Evolutionary conservation across 1,140 invertebrate genomes (phyloP), one percentile per base, ranked within the genome.

Genomic region (Pseudoatta argentina): DNA sequence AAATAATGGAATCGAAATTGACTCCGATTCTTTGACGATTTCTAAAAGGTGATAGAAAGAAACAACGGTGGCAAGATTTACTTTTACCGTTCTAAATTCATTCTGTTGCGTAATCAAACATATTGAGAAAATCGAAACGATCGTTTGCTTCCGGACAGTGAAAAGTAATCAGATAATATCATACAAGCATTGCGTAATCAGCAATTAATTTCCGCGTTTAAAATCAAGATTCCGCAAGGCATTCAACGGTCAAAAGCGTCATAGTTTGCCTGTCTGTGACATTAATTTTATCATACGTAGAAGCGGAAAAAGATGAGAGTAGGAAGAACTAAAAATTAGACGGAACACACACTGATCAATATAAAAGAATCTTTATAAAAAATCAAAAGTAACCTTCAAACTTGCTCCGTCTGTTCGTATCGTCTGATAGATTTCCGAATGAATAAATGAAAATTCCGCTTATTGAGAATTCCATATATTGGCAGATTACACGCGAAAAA

Each of bases 1-100:
- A 30, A 48, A 73, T 73, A 83, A 61, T 61, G 69, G 39, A 51
- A 83, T 51, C 39, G 39, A 73, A 61, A 51, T 83, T n/a, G 39
- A 83, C 39, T 59, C 16, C n/a, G 6, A 27, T 21, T 30, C n/a
- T 27, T 24, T n/a, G 12, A 1, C 66, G 53, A 39, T 81, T 59
- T 81, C n/a, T 24, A 27, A 55, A 57, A 61, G 34, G 12, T 10
- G 57, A 18, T n/a, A 55, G 48, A 14, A 8, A 51, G 14, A 51
- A 39, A 81, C 39, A 82, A 73, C 14, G 7, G 0, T 8, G 24
- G n/a, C 14, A 44, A 44, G 2, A 44, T 44, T 44, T 44, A 12
- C 0, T 21, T 21, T 24, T 24, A 14, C 2, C 24, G 4, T 34
- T 66, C 14, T 14, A 10, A 67, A 69, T 79, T 16, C 16, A 55